Evolutionary conservation across 2,797 vertebrate species (phyloP), one percentile per base, ranked within the genome.

Genomic region (Anabacerthia variegaticeps): DNA sequence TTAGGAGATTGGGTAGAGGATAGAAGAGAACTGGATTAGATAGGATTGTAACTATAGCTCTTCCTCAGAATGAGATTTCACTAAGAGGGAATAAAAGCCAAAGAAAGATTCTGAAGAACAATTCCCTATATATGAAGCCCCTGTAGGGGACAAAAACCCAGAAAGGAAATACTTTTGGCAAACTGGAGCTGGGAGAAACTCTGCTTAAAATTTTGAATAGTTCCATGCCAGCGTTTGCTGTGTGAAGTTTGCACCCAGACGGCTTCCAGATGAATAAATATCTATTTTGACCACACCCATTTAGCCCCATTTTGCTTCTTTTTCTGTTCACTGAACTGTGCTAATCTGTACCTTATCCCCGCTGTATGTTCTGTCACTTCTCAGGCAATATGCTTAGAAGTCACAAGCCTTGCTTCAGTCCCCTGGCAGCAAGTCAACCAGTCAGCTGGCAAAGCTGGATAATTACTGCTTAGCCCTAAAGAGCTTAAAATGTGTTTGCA

Each of bases 401-500:
- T 77, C 21, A 10, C 65, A 54, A 79, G 71, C 61, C 92, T 87
- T 87, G 74, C 67, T 86, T 65, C 63, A 61, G 86, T 80, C 59
- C 49, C 80, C 94, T 91, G 95, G 95, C 94, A 97, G 92, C 92
- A 93, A 95, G 91, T 95, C 93, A 95, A 26, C 89, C 89, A 90
- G 89, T 74, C 93, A 93, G 85, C 84, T 91, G 86, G 93, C 93
- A 92, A 96, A 96, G 93, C 96, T 89, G 92, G 93, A 95, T 93
- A 95, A 94, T 93, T 87, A 87, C 91, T 74, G 56, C 90, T 94
- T 91, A 93, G 71, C 52, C 72, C 87, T 92, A 93, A 94, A 87
- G 78, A 95, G 90, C 84, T 94, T 95, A 94, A 89, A 58, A 13
- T 75, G 63, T 89, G 56, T 96, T 95, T 93, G 81, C 81, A 89